A percentile compares a stretch with the other conserved stretches of the same genome.
Evolutionary conservation across 2,797 vertebrate species (phyloP).

Genomic region (Eutrigla gurnardus): DNA sequence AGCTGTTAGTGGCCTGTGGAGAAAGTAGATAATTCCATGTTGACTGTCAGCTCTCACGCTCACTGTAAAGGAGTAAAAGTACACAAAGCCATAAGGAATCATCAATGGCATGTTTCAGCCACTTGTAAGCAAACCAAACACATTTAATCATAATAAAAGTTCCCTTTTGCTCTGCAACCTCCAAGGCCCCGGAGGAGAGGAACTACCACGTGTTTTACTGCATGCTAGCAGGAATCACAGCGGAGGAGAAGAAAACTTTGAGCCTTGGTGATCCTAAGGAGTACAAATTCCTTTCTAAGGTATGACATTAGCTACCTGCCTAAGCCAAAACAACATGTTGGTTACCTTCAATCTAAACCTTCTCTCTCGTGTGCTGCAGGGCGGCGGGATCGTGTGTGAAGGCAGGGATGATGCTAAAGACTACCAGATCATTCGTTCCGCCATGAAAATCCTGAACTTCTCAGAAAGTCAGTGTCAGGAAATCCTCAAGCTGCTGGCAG

Average conservation of each 20-base stretch:
- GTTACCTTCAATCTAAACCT: background rate
- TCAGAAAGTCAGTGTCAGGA: slow-evolving; percentile 88
- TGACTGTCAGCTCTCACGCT: background rate
- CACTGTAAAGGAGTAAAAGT: background rate
- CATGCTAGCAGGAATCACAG: slow-evolving; percentile 89
- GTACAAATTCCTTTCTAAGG: slow-evolving; percentile 91
- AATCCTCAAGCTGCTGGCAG: slow-evolving; percentile 91
- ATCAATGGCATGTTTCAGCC: background rate
- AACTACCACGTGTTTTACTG: slow-evolving; percentile 98
- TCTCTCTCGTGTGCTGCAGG: slow-evolving; percentile 76
- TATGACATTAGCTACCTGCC: slow-evolving; percentile 53
- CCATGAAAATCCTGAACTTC: slow-evolving; percentile 93
- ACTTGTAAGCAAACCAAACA: background rate
- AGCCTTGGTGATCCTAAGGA: slow-evolving; percentile 86
- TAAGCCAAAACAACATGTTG: background rate
- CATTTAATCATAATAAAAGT: background rate
- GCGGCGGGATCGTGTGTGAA: slow-evolving; percentile 84
- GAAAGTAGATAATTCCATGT: background rate
- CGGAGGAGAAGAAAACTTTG: slow-evolving; percentile 88
- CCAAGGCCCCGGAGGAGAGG: slow-evolving; percentile 89
- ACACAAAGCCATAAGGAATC: background rate
- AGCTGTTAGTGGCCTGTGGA: background rate
- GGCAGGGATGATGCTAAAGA: slow-evolving; percentile 87
- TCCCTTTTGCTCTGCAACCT: background rate
- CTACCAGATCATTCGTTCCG: slow-evolving; percentile 84